phyloP scores from a whole-genome alignment of 2,113 vertebrate genomes.

The Tor tambroides region DNA sequence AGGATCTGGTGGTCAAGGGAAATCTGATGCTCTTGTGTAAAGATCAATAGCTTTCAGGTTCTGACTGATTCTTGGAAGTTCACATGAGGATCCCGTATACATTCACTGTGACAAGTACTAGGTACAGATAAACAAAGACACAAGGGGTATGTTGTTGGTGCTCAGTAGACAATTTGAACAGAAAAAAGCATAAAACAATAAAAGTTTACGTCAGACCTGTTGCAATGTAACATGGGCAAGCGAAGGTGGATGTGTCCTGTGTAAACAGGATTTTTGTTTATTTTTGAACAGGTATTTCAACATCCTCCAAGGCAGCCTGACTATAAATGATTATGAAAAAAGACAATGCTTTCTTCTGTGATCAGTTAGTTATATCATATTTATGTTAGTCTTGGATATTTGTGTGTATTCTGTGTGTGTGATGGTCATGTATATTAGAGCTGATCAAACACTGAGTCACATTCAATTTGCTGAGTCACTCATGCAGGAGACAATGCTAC shows the following conservation, averaged over 20 bases:
- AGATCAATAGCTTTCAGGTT: constrained; percentile 10
- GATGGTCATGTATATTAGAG: background rate
- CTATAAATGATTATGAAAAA: background rate
- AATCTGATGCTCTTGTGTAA: constrained; percentile 1
- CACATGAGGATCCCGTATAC: background rate
- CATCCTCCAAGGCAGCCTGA: background rate
- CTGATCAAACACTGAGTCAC: background rate
- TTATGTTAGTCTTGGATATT: background rate
- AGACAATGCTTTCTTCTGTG: background rate
- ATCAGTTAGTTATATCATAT: background rate
- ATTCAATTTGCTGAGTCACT: background rate
- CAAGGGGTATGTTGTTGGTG: background rate
- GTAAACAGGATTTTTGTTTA: constrained; percentile 17
- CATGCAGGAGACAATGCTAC: background rate
- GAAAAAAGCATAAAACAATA: background rate
- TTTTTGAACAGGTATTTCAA: constrained; percentile 34
- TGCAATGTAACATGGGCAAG: background rate
- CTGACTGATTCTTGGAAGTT: constrained; percentile 16
- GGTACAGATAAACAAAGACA: background rate
- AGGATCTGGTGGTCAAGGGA: constrained; percentile 4
- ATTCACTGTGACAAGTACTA: background rate
- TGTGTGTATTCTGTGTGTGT: background rate
- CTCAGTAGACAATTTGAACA: background rate
- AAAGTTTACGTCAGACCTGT: background rate
- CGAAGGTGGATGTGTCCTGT: constrained; percentile 4